Percentiles rank a stretch among this genome's conserved stretches.
phyloP scores from a whole-genome alignment of 2,797 vertebrate genomes.

The Erethizon dorsatum region DNA sequence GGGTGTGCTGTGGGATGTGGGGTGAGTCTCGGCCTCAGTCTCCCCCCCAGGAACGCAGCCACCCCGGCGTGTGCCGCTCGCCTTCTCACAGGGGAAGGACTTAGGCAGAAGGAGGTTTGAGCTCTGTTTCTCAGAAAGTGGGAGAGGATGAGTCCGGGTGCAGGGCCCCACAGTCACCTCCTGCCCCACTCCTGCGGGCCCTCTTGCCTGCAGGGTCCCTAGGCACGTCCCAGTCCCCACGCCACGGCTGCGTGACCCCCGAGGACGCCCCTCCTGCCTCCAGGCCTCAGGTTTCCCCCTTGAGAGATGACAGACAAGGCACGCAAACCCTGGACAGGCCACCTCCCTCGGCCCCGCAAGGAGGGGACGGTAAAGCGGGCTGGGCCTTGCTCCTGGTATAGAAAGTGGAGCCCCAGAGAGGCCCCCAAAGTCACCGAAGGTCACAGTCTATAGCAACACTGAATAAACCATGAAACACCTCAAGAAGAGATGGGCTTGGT shows the following conservation, averaged over 20 bases:
- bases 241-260: not conserved
- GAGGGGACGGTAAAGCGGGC: not conserved
- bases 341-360: not conserved
- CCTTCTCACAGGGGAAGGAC: not conserved
- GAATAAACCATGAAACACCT: not conserved
- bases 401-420: not conserved
- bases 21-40: not conserved
- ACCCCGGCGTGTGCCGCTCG: not conserved
- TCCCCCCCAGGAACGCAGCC: not conserved
- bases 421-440: not conserved
- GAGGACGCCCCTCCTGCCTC: not conserved
- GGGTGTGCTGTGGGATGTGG: not conserved
- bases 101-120: constrained; percentile 62
- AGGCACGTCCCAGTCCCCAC: not conserved
- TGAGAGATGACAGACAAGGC: not conserved
- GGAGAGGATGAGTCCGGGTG: constrained; percentile 24
- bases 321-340: not conserved
- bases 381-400: not conserved
- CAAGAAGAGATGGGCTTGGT: not conserved
- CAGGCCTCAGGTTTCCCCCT: not conserved
- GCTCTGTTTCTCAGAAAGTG: constrained; percentile 80
- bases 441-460: not conserved
- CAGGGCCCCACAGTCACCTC: not conserved
- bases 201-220: not conserved
- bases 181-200: not conserved